A percentile compares a stretch with the other conserved stretches of the same genome.
Evolutionary conservation across 2,888 invertebrate species (phyloP).

Genomic region (Zelleria hepariella): DNA sequence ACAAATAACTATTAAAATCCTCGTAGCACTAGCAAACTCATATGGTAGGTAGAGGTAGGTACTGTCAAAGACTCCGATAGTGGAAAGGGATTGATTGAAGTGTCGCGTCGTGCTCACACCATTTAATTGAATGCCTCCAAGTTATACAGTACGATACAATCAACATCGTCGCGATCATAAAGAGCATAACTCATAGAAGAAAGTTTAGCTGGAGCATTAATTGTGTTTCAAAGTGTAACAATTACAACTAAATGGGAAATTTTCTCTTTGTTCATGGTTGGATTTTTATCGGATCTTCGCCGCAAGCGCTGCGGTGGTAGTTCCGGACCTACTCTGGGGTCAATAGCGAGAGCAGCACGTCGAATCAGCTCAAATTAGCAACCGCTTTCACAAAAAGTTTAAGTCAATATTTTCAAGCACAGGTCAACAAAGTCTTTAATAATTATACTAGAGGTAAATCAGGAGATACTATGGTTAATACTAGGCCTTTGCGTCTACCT

Average conservation of each 20-base stretch:
- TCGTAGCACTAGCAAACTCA: neutral
- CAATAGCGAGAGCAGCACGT: neutral
- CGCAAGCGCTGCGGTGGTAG: neutral
- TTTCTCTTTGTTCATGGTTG: neutral
- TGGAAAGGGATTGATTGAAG: neutral
- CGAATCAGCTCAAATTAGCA: neutral
- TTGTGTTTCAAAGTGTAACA: neutral
- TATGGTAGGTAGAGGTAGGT: no score
- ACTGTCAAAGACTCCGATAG: neutral
- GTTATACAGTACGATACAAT: slow-evolving; percentile 1
- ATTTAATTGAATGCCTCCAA: neutral
- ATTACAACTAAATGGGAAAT: neutral
- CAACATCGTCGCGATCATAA: neutral
- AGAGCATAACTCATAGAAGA: neutral
- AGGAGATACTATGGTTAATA: no score
- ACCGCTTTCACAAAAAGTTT: neutral
- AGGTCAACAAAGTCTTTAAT: no score
- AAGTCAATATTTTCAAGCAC: neutral
- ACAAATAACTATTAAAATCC: neutral
- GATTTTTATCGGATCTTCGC: neutral
- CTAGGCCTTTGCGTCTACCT: no score
- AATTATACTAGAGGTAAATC: no score
- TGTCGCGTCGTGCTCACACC: neutral
- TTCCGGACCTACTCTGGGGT: neutral
- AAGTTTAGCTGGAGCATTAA: neutral